Percentiles rank a stretch among this genome's conserved stretches.
Evolutionary conservation across 2,888 invertebrate species (phyloP).

Genomic region (Acrobasis consociella): DNA sequence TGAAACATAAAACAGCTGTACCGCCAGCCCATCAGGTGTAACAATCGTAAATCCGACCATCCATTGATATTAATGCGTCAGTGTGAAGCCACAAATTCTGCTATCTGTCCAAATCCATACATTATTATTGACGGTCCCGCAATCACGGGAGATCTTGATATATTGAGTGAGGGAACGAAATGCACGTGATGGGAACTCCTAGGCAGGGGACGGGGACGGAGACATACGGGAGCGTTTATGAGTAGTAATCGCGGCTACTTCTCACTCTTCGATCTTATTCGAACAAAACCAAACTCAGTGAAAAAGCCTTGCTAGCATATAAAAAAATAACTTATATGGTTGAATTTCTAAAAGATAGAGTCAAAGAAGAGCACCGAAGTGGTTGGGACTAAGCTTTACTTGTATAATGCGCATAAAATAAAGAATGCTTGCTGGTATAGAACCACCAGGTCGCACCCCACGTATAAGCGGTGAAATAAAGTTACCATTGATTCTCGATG

Average conservation of each 20-base stretch:
- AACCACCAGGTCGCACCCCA: too few species aligned
- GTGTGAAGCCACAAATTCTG: constrained; percentile 32
- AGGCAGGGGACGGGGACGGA: constrained; percentile 25
- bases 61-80: constrained; percentile 37
- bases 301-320: too few species aligned
- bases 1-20: constrained; percentile 26
- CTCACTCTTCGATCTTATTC: too few species aligned
- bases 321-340: too few species aligned
- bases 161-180: constrained; percentile 49
- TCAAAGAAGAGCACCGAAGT: too few species aligned
- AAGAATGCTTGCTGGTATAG: not conserved
- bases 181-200: constrained; percentile 45
- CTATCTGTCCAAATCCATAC: constrained; percentile 50
- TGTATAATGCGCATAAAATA: too few species aligned
- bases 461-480: too few species aligned
- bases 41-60: constrained; percentile 27
- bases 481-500: too few species aligned
- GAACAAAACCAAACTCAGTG: too few species aligned
- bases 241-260: not conserved
- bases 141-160: constrained; percentile 57
- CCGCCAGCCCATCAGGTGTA: constrained; percentile 1
- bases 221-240: constrained; percentile 29
- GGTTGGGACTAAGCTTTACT: too few species aligned
- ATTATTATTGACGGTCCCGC: constrained; percentile 59
- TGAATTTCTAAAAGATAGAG: too few species aligned